A percentile compares a stretch with the other conserved stretches of the same genome.
phyloP scores from a whole-genome alignment of 2,888 invertebrate genomes.

The Digitonthophagus gazella region DNA sequence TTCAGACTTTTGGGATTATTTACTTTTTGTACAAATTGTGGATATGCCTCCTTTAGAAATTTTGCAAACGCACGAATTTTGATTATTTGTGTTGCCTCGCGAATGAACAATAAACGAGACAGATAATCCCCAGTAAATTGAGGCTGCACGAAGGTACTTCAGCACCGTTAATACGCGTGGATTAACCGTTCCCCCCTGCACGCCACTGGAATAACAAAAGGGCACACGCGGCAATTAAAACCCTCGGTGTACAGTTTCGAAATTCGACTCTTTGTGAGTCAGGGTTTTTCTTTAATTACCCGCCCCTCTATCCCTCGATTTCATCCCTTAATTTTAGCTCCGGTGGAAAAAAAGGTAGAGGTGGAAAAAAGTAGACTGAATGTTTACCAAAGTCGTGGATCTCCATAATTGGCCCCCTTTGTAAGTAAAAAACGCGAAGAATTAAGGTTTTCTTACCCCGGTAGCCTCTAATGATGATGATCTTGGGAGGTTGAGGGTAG shows the following conservation, averaged over 20 bases:
- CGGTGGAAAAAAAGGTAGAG: no score
- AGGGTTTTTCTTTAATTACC: constrained; percentile 16
- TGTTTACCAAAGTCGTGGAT: constrained; percentile 10
- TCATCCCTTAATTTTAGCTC: neutral
- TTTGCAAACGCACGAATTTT: no score
- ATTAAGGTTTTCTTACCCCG: constrained; percentile 12
- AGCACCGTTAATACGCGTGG: neutral
- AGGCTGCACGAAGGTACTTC: neutral
- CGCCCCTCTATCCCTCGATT: neutral
- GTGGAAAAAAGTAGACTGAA: constrained; percentile 7
- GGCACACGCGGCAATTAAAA: constrained; percentile 6
- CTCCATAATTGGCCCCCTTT: constrained; percentile 15
- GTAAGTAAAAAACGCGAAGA: constrained; percentile 12
- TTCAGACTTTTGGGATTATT: neutral
- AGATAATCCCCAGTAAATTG: neutral
- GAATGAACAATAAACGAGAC: no score
- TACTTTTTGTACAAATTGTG: neutral
- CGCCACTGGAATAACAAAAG: neutral
- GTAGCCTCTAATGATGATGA: constrained; percentile 10
- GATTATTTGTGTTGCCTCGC: no score
- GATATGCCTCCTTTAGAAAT: no score
- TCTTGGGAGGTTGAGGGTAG: constrained; percentile 1
- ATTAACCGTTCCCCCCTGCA: neutral
- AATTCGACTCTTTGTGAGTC: constrained; percentile 16
- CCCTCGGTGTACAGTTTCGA: constrained; percentile 10